Base-by-base conservation (phyloP, 2,888 invertebrate species). In the Nineta flava region DNA sequence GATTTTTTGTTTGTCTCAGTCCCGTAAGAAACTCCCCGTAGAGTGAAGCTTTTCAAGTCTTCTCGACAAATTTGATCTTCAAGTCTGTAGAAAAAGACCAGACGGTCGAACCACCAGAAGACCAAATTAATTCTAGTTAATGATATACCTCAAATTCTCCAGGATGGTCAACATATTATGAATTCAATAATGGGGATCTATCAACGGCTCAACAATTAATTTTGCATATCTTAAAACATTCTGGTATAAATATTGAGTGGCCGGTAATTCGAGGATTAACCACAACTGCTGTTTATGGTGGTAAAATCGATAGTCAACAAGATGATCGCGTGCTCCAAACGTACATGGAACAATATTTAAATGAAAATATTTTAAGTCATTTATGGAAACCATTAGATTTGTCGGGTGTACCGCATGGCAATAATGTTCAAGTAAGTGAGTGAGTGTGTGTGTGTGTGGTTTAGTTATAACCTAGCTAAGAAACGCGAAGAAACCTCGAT, bases 81-180 rank as follows among this genome's bases (percentile, higher is more conserved):
- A n/a, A n/a, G n/a, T n/a, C n/a, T n/a, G n/a, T n/a, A n/a, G n/a
- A n/a, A n/a, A n/a, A n/a, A n/a, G n/a, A n/a, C n/a, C n/a, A n/a
- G n/a, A n/a, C n/a, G n/a, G n/a, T n/a, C n/a, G n/a, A n/a, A n/a
- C n/a, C n/a, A n/a, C n/a, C n/a, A n/a, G n/a, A n/a, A n/a, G n/a
- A n/a, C n/a, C n/a, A n/a, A n/a, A n/a, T n/a, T n/a, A n/a, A n/a
- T n/a, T n/a, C n/a, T n/a, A n/a, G n/a, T n/a, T n/a, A n/a, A n/a
- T n/a, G n/a, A n/a, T n/a, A n/a, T n/a, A n/a, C n/a, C n/a, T n/a
- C n/a, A n/a, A n/a, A n/a, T n/a, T n/a, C n/a, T 26, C 60, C 63
- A 61, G 87, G 91, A 0, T 93, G 92, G 92, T 83, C 84, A 1
- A 87, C 84, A 61, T 79, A 79, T 62, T 93, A 94, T 65, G 91